phyloP scores from a whole-genome alignment of 1,140 invertebrate species.

The Archegozetes longisetosus region DNA sequence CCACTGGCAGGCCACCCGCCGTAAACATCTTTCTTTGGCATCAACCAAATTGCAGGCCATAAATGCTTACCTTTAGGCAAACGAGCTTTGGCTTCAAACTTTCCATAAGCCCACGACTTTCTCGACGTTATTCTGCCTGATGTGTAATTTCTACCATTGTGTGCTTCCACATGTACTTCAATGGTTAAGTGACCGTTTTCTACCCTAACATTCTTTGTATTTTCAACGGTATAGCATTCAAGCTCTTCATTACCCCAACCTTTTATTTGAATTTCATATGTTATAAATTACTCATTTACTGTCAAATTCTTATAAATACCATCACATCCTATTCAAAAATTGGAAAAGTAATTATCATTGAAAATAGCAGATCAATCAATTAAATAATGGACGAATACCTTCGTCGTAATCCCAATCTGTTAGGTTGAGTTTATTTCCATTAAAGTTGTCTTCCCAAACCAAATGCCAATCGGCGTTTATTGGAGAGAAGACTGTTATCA shows the following conservation, averaged over 20 bases:
- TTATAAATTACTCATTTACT: neutral
- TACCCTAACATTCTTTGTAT: neutral
- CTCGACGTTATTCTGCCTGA: neutral
- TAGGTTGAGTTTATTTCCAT: conserved; percentile 7
- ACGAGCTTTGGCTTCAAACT: neutral
- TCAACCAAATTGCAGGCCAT: neutral
- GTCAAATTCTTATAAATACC: neutral
- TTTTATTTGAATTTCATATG: neutral
- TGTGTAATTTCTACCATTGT: neutral
- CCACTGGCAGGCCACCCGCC: neutral
- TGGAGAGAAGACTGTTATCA: too few relatives aligned
- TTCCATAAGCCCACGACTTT: neutral
- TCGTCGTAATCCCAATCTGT: conserved; percentile 14
- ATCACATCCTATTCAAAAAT: conserved; percentile 8
- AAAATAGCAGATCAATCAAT: too few relatives aligned
- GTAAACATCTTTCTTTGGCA: neutral
- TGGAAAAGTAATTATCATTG: too few relatives aligned
- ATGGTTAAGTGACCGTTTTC: neutral
- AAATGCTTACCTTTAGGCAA: neutral
- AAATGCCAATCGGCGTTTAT: conserved; percentile 13
- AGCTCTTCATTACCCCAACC: neutral
- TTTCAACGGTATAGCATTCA: neutral
- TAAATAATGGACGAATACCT: conserved; percentile 9
- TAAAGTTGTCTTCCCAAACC: conserved; percentile 18
- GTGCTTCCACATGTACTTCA: neutral